Base-by-base conservation (phyloP, 2,888 invertebrate species). In the Ophonus ardosiacus region DNA sequence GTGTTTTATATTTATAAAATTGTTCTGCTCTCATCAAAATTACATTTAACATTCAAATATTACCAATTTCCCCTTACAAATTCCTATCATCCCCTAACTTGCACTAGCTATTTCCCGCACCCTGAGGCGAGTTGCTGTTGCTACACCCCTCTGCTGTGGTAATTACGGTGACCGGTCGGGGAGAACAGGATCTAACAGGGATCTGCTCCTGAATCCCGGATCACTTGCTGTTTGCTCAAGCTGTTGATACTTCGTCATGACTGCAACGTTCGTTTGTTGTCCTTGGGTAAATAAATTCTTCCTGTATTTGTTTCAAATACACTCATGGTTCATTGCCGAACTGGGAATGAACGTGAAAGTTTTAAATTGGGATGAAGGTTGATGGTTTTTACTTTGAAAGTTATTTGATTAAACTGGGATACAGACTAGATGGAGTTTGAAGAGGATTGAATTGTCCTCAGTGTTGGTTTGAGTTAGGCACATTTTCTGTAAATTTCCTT, bases 201-300 rank as follows among this genome's bases (percentile, higher is more conserved):
- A 51, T 51, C 43, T 13, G 13, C 8, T 51, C 43, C 43, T 51
- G 43, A 51, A 51, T 51, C 40, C 38, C 18, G 8, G 40, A 15
- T 71, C 68, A 71, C 68, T 38, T 40, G 38, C 15, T 71, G 68
- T 71, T 71, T 38, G 18, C 68, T 71, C 15, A 38, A 38, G 17
- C 68, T 40, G 68, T 71, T 40, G 63, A 13, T 63, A 21, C 24
- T 63, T 63, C 63, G 24, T 63, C 24, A 59, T 63, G 63, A 63
- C 63, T 63, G 10, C 31, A 31, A 31, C 21, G 63, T 24, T 24
- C 24, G 63, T 63, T 24, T 24, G n/a, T 8, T 24, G 24, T 24
- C 63, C 10, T 13, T 63, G 24, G 0, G 10, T 13, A 51, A 51
- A 51, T 13, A 51, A 10, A 10, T 51, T 51, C 43, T 13, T 13